Conservation (phyloP, 1,140 invertebrate genomes). For the Drosophila arizonae region DNA sequence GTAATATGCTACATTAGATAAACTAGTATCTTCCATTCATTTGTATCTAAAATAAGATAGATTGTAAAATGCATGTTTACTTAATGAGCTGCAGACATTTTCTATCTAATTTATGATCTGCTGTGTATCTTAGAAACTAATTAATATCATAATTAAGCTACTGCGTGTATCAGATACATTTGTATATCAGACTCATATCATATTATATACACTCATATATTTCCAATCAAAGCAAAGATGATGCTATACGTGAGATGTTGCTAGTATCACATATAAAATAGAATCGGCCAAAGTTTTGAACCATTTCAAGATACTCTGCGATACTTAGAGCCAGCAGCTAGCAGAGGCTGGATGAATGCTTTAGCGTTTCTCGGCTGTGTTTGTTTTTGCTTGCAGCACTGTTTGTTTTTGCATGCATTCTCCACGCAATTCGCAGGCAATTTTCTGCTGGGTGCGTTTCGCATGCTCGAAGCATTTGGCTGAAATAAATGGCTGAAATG, state of each 20-base stretch:
- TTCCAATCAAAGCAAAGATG: no score
- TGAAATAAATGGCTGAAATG: background rate
- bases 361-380: no score
- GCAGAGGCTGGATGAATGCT: no score
- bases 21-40: background rate
- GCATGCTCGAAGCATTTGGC: conserved; percentile 17
- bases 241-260: no score
- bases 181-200: background rate
- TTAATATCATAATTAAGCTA: background rate
- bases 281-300: no score
- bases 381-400: conserved; percentile 14
- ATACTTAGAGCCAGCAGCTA: no score
- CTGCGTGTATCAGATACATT: background rate
- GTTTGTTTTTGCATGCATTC: conserved; percentile 40
- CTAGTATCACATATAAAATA: no score
- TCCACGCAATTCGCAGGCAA: conserved; percentile 10
- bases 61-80: background rate
- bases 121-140: no score
- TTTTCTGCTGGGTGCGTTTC: conserved; percentile 19
- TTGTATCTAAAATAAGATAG: no score
- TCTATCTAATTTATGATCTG: background rate
- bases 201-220: no score
- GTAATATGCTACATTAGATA: background rate
- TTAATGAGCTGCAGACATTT: background rate
- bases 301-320: no score